Evolutionary conservation across 53 echinoderm and acorn worm species (phyloP), one percentile per base, ranked within the genome.

Genomic region (Luidia sarsii): DNA sequence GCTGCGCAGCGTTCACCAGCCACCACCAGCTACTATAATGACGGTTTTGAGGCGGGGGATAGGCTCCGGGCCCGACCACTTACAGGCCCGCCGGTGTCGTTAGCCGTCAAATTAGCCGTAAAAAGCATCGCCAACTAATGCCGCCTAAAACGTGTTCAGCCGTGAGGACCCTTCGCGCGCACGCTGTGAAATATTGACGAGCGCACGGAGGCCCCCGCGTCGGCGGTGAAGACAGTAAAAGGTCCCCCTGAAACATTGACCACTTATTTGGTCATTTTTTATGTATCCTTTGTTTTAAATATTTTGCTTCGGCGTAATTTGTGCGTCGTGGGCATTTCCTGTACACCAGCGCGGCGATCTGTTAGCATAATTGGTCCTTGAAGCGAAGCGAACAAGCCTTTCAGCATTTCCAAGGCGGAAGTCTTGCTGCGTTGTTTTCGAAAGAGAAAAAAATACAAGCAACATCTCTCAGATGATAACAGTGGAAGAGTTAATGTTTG

Each of bases 61-160:
- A 69, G 51, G 2, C n/a, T n/a, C n/a, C n/a, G 70, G 24, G 33
- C 46, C 77, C 54, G 46, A 33, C 77, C 61, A 61, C 77, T 59
- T 77, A 61, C 59, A 43, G 77, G 77, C 77, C 77, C 61, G 48
- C 62, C 59, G 77, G 59, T 59, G 31, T 30, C 43, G 29, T 41
- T 59, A 77, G 77, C 77, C 33, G 60, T n/a, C 23, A 77, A 77
- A 77, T 77, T 77, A 77, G 77, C 77, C 77, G 77, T 77, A 77
- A 77, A 69, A 77, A 61, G 77, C 77, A 46, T 59, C 77, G 11
- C 46, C 48, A n/a, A 46, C 61, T 61, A 77, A 77, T 77, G 77
- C n/a, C 10, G 48, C 48, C 30, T 27, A 77, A 77, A 77, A 77
- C 77, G 77, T 77, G 77, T 77, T 60, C 77, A 61, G 77, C 77